Evolutionary conservation across 2,888 invertebrate genomes (phyloP).

Genomic region (Acleris laterana): DNA sequence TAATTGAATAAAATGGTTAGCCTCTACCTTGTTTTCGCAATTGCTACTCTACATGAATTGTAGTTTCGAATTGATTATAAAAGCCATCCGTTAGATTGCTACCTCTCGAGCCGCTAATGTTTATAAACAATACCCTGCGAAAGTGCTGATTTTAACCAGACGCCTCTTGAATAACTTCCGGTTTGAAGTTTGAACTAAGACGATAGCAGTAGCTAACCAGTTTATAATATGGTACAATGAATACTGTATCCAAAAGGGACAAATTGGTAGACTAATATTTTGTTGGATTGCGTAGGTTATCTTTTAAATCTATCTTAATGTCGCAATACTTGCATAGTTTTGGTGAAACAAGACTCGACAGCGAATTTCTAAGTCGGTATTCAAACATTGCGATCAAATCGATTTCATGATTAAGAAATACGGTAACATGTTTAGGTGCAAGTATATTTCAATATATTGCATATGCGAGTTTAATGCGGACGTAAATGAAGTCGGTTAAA

Average conservation of each 20-base stretch:
- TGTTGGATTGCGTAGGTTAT: background rate
- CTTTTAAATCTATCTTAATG: background rate
- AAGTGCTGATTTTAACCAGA: constrained; percentile 26
- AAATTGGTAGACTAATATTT: too few relatives aligned
- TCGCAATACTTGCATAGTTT: background rate
- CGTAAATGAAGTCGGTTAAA: constrained; percentile 15
- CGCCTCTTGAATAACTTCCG: constrained; percentile 26
- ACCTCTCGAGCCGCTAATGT: constrained; percentile 18
- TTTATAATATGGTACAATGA: constrained; percentile 3
- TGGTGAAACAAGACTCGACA: background rate
- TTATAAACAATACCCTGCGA: constrained; percentile 26
- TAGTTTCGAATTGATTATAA: background rate
- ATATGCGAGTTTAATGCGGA: constrained; percentile 27
- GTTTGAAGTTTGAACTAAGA: constrained; percentile 1
- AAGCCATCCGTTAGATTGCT: background rate
- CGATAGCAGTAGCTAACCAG: background rate
- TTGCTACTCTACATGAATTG: background rate
- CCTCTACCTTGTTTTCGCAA: background rate
- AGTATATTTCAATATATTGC: constrained; percentile 31
- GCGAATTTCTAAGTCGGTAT: constrained; percentile 27
- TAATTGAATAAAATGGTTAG: background rate
- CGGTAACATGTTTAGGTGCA: constrained; percentile 16
- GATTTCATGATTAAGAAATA: constrained; percentile 35
- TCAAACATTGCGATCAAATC: constrained; percentile 26
- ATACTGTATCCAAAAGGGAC: background rate